Evolutionary conservation across 2,113 vertebrate species (phyloP).

Genomic region (Perca schrenkii): DNA sequence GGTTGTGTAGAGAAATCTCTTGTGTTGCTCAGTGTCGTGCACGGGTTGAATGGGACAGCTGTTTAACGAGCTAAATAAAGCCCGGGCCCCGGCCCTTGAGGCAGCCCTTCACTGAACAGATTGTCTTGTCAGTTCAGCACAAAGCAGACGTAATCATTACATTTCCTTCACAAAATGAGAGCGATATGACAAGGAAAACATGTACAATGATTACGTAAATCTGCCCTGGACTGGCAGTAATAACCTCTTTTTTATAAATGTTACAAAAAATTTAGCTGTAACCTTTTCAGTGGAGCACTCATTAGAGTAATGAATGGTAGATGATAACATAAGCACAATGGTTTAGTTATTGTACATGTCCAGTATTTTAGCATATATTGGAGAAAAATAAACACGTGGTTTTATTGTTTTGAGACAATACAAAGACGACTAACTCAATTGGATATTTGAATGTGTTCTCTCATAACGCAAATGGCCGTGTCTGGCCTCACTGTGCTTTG

Average conservation of each 20-base stretch:
- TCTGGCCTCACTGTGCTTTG: neutral
- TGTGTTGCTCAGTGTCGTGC: conserved; percentile 51
- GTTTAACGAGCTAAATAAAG: conserved; percentile 83
- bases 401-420: conserved; percentile 11
- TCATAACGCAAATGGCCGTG: conserved; percentile 43
- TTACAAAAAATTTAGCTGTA: conserved; percentile 20
- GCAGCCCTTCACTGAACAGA: conserved; percentile 60
- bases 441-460: conserved; percentile 3
- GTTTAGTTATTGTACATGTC: neutral
- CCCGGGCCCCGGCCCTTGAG: conserved; percentile 52
- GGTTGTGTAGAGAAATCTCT: conserved; percentile 57
- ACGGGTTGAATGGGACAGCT: conserved; percentile 74
- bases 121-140: conserved; percentile 59
- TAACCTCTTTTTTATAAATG: conserved; percentile 31
- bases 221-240: conserved; percentile 4
- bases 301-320: conserved; percentile 25
- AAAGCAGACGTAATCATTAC: conserved; percentile 47
- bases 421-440: neutral
- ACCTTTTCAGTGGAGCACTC: conserved; percentile 14
- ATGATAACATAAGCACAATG: conserved; percentile 14
- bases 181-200: conserved; percentile 33
- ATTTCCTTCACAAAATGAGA: conserved; percentile 58
- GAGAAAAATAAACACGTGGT: neutral
- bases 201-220: conserved; percentile 58
- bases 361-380: neutral